A percentile compares a stretch with the other conserved stretches of the same genome.
Conservation (phyloP, 2,797 vertebrate genomes). For the Poecilia gillii region DNA sequence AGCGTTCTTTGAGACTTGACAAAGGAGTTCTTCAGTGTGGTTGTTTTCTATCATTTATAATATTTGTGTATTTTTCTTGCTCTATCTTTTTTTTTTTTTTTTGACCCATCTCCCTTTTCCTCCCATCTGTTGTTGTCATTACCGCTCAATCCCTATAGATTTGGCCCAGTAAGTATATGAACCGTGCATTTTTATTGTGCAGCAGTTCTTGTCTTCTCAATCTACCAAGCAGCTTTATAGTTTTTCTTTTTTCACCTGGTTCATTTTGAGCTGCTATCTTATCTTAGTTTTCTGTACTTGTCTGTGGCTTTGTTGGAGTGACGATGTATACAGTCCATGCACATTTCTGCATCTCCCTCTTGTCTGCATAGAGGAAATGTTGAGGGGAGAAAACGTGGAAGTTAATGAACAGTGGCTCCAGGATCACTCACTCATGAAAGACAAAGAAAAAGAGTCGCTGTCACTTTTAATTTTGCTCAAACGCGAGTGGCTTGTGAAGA, state of each 20-base stretch:
- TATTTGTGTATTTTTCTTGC: constrained; percentile 13
- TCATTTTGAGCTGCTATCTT: constrained; percentile 45
- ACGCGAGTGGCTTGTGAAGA: constrained; percentile 44
- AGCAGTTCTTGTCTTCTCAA: constrained; percentile 32
- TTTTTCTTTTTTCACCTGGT: constrained; percentile 20
- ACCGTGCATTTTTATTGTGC: constrained; percentile 56
- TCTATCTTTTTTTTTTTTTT: constrained; percentile 6
- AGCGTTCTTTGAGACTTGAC: constrained; percentile 55
- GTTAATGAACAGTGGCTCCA: constrained; percentile 46
- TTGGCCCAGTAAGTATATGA: constrained; percentile 50
- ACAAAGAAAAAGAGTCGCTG: constrained; percentile 48
- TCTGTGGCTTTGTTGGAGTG: constrained; percentile 40
- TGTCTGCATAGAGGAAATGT: constrained; percentile 46
- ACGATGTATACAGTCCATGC: constrained; percentile 26
- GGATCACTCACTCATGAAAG: constrained; percentile 48
- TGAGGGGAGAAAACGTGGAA: constrained; percentile 37
- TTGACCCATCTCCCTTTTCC: constrained; percentile 50
- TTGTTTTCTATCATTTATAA: constrained; percentile 14
- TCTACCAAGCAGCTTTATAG: constrained; percentile 26
- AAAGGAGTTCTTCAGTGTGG: constrained; percentile 15
- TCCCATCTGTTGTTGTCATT: constrained; percentile 66
- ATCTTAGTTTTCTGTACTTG: constrained; percentile 26
- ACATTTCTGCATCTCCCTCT: constrained; percentile 26
- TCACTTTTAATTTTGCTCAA: constrained; percentile 57
- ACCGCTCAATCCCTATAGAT: constrained; percentile 42